Conservation (phyloP, 2,113 vertebrate species). For the Stegastes partitus region DNA sequence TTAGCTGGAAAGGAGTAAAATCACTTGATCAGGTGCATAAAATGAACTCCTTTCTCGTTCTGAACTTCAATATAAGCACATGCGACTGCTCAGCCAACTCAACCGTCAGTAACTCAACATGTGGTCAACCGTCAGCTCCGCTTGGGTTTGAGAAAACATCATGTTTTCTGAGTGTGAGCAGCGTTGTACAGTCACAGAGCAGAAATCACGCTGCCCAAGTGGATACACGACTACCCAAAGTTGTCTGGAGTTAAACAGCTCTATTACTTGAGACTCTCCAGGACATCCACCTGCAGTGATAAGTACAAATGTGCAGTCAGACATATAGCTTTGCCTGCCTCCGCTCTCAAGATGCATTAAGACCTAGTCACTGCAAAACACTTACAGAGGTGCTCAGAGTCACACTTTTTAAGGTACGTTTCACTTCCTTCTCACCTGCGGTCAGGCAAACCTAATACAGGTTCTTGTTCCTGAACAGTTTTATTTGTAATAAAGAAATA, state of each 20-base stretch:
- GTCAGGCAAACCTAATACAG: neutral
- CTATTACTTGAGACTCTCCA: neutral
- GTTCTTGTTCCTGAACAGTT: neutral
- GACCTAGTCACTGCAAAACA: slow-evolving; percentile 8
- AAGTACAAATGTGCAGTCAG: slow-evolving; percentile 2
- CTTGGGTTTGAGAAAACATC: slow-evolving; percentile 4
- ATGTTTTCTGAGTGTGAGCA: neutral
- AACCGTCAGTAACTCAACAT: neutral
- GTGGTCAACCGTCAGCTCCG: neutral
- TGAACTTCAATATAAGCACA: neutral
- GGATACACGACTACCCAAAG: slow-evolving; percentile 18
- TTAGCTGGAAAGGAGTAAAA: neutral
- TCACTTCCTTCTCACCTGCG: neutral
- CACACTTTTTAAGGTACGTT: neutral
- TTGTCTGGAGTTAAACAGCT: slow-evolving; percentile 25
- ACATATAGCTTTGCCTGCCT: neutral
- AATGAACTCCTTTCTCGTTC: no score
- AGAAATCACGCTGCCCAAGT: slow-evolving; percentile 9
- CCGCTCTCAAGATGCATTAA: neutral
- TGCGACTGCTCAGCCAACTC: neutral
- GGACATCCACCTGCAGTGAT: slow-evolving; percentile 33
- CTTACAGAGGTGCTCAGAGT: neutral
- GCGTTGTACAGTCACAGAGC: neutral
- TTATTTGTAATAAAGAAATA: neutral
- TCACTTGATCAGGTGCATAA: neutral